These are phyloP conservation scores for Lucilia sericata DNA, from an alignment of 1,140 invertebrate species.

Conservation along the genomic window DNA sequence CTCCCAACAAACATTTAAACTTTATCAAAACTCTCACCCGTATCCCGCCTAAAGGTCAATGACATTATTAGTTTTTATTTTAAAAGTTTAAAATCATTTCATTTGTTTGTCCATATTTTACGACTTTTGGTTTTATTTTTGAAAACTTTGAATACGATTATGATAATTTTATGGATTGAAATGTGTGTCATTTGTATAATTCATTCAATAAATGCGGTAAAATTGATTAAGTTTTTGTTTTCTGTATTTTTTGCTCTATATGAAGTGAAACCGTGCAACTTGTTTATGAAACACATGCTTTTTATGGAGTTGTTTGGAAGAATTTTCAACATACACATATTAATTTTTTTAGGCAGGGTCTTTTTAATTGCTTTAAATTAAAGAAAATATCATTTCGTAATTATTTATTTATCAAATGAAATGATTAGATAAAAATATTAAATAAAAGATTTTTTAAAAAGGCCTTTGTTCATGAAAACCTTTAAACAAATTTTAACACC, in stretches of 20 bases:
- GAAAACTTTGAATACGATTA: background rate
- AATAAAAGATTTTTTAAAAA: no score
- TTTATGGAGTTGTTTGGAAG: background rate
- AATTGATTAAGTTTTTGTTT: background rate
- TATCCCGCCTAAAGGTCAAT: background rate
- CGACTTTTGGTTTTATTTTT: background rate
- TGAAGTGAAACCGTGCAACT: background rate
- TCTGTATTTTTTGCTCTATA: background rate
- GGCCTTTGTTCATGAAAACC: no score
- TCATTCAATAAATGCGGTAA: conserved; percentile 6
- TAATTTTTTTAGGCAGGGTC: no score
- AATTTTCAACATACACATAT: background rate
- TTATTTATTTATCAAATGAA: no score
- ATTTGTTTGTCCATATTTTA: background rate
- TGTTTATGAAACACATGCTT: background rate
- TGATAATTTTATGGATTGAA: background rate
- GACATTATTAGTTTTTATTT: background rate
- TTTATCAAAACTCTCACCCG: no score
- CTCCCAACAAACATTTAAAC: no score
- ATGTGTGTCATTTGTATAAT: background rate
- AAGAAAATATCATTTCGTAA: no score
- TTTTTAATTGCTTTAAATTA: no score
- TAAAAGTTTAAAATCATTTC: background rate
- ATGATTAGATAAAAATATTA: no score
- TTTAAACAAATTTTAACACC: no score